Evolutionary conservation across 2,113 vertebrate genomes (phyloP).

Genomic region (Elachura formosa): DNA sequence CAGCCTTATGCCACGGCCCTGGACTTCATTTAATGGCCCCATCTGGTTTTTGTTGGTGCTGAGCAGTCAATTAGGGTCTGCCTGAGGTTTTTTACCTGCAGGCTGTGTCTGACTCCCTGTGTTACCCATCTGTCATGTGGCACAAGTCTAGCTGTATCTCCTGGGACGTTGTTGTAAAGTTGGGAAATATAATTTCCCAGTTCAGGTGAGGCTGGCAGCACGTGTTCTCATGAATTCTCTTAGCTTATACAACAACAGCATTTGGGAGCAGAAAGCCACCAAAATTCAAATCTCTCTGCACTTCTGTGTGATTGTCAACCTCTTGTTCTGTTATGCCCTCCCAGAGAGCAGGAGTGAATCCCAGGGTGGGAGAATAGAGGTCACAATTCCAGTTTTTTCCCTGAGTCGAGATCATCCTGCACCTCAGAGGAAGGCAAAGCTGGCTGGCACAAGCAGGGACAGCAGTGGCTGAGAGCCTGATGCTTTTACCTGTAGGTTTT

Average conservation of each 20-base stretch:
- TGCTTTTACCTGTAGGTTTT: not conserved
- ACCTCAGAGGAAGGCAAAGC: not conserved
- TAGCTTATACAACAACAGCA: not conserved
- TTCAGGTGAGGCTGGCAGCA: rapidly evolving
- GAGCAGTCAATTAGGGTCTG: not conserved
- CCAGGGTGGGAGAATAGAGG: not conserved
- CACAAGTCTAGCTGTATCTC: not conserved
- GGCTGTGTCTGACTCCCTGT: not conserved
- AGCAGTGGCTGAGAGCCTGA: not conserved
- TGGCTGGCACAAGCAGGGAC: not conserved
- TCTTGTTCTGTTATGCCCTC: not conserved
- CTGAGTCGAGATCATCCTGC: not conserved
- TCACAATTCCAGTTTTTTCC: not conserved
- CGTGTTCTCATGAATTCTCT: not conserved
- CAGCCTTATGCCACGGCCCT: not conserved
- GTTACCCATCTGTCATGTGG: not conserved
- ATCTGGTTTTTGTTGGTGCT: not conserved
- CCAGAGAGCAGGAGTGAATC: not conserved
- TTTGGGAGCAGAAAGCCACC: not conserved
- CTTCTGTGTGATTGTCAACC: not conserved
- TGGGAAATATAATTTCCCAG: no score
- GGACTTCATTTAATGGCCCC: not conserved
- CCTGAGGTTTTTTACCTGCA: not conserved
- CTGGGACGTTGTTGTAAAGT: rapidly evolving
- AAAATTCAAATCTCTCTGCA: not conserved